Conservation (phyloP, 2,113 vertebrate genomes). For the Pterocles burchelli region DNA sequence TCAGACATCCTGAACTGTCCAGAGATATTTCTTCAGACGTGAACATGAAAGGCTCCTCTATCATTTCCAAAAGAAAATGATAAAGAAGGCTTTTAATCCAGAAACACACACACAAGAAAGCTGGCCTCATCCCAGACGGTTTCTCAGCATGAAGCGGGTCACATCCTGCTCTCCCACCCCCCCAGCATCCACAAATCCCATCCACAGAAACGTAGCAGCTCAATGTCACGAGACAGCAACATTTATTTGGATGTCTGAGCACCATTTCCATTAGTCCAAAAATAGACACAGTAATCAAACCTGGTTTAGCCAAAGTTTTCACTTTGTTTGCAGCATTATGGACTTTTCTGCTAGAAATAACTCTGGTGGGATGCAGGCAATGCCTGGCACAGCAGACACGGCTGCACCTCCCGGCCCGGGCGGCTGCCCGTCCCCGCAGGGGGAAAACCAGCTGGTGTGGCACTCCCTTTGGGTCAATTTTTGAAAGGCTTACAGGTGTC, state of each 20-base stretch:
- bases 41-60: neutral
- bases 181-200: neutral
- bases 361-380: accelerated
- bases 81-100: slow-evolving; percentile 10
- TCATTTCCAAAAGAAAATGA: neutral
- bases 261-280: neutral
- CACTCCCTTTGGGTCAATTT: neutral
- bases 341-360: neutral
- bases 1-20: neutral
- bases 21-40: neutral
- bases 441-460: accelerated
- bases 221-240: accelerated
- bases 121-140: neutral
- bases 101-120: neutral
- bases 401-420: neutral
- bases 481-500: neutral
- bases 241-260: accelerated
- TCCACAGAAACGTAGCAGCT: accelerated
- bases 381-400: accelerated
- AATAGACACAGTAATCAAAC: neutral
- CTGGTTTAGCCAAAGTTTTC: neutral
- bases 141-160: neutral
- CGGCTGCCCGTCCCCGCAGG: accelerated
- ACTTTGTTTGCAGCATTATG: accelerated
- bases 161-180: neutral